These are phyloP conservation scores for Hyaena hyaena DNA, from an alignment of 2,113 vertebrate species.

Conservation along the genomic window DNA sequence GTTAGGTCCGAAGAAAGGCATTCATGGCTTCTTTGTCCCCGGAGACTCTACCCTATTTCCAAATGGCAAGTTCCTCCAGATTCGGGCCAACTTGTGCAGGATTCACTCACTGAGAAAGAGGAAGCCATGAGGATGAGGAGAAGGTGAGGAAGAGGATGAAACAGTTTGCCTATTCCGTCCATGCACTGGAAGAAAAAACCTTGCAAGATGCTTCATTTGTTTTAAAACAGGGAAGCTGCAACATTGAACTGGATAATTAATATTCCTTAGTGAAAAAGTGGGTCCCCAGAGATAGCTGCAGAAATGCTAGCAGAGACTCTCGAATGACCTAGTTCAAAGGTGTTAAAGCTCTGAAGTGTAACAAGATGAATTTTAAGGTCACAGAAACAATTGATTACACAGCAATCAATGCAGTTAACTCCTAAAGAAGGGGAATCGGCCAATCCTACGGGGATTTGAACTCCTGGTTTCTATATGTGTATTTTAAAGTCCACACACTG, in stretches of 20 bases:
- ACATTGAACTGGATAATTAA: neutral
- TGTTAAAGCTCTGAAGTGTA: neutral
- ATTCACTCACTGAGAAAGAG: neutral
- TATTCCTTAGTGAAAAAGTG: neutral
- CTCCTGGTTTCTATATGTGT: neutral
- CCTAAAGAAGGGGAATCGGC: neutral
- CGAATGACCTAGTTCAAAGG: neutral
- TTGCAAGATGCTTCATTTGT: neutral
- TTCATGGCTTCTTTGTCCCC: neutral
- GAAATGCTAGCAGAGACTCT: neutral
- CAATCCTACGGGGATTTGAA: neutral
- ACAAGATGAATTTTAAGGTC: neutral
- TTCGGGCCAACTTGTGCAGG: neutral
- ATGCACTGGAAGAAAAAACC: neutral
- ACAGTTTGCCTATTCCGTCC: neutral
- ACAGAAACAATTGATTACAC: conserved; percentile 17
- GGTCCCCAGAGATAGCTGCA: neutral
- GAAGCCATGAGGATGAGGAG: neutral
- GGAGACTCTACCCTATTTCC: neutral
- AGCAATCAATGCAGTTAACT: neutral
- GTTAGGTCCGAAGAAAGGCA: neutral
- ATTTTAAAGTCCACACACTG: conserved; percentile 41
- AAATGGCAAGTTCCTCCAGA: neutral
- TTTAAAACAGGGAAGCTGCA: neutral
- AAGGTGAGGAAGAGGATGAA: neutral